Base-by-base conservation (phyloP, 2,797 vertebrate species). In the Forpus xanthops region DNA sequence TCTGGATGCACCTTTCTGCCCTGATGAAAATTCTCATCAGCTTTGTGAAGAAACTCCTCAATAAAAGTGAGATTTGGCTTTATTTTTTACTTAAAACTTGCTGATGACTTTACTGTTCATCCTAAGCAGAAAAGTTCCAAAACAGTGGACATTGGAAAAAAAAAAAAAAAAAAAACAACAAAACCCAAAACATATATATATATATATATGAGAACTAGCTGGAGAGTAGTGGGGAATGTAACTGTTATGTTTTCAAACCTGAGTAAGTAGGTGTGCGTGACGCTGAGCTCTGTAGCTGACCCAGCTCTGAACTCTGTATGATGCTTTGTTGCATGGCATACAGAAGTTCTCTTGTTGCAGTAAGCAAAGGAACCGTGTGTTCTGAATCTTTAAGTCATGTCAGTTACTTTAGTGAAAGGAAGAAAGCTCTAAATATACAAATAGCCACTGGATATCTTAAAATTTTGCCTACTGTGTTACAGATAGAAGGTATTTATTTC, bases 401-500 rank as follows among this genome's bases (percentile, higher is more conserved):
- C 45, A 64, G 6, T 56, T 68, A 42, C 24, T 68, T 53, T 14
- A 25, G 35, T 27, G 28, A 68, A 80, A 55, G n/a, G 41, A 84
- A 86, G 53, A 78, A 88, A 94, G 30, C 4, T 11, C 47, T 72
- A 81, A 58, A 50, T 25, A 73, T 10, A 41, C 55, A 76, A 81
- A 65, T 45, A 88, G 37, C 66, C 37, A 31, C 47, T 71, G 75
- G 65, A 20, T 89, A 80, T 11, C 56, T 93, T 82, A 83, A 45
- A 33, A 28, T 93, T 91, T 94, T 94, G 39, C 60, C 68, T 39
- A 42, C 11, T 0, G 0, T 2, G 10, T 83, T 93, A 67, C 47
- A 90, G 70, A 88, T 76, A 65, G 64, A 89, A 89, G 47, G 66
- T 82, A 60, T 67, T 91, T 91, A 58, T 94, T 83, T 84, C 76